Percentiles rank a stretch among this genome's conserved stretches.
Evolutionary conservation across 2,888 invertebrate genomes (phyloP).

Genomic region (Anarsia innoxiella): DNA sequence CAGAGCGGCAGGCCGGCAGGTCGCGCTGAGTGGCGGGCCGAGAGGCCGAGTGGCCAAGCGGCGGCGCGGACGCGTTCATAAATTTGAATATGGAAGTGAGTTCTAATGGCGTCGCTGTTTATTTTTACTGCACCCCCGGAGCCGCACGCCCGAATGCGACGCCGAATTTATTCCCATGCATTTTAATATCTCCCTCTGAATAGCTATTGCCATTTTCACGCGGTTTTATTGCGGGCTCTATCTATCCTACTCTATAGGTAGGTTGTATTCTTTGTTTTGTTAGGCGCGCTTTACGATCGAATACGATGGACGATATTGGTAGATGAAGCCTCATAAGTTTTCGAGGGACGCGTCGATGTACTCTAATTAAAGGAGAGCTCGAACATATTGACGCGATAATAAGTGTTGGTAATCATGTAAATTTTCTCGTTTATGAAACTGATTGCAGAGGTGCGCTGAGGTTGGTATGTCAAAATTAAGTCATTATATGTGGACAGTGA

Average conservation of each 20-base stretch:
- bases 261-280: constrained; percentile 49
- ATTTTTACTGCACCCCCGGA: constrained; percentile 76
- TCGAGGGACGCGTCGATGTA: constrained; percentile 25
- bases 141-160: constrained; percentile 75
- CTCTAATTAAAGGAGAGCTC: constrained; percentile 26
- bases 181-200: constrained; percentile 76
- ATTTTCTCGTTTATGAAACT: constrained; percentile 50
- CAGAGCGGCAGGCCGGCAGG: constrained; percentile 28
- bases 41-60: constrained; percentile 10
- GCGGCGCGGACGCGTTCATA: constrained; percentile 64
- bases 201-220: constrained; percentile 73
- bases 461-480: constrained; percentile 61
- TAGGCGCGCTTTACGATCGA: constrained; percentile 56
- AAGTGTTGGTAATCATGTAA: constrained; percentile 44
- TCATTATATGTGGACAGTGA: constrained; percentile 65
- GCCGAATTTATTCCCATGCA: constrained; percentile 76
- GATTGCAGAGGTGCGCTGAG: constrained; percentile 38
- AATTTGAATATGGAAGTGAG: constrained; percentile 77
- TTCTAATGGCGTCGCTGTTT: constrained; percentile 76
- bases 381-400: constrained; percentile 46
- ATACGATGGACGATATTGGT: constrained; percentile 52
- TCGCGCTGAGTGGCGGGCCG: too few relatives aligned
- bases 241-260: constrained; percentile 41
- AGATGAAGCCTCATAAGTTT: constrained; percentile 56
- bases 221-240: constrained; percentile 66